A percentile compares a stretch with the other conserved stretches of the same genome.
Evolutionary conservation across 1,140 invertebrate genomes (phyloP).

Genomic region (Argopecten irradians): DNA sequence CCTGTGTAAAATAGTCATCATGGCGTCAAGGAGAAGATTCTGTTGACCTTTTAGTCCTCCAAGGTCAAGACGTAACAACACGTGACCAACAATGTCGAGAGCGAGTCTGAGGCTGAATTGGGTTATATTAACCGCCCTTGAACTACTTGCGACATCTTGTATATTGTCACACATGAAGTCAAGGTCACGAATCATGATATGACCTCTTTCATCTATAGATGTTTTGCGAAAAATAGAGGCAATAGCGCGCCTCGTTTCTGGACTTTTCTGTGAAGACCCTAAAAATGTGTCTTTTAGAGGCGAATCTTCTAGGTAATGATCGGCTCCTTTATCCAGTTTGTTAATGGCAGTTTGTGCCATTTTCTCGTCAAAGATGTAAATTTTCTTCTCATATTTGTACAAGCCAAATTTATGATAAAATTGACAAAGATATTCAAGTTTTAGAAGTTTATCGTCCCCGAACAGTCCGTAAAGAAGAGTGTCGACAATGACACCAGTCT

Average conservation of each 20-base stretch:
- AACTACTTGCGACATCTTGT: constrained; percentile 13
- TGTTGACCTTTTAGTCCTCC: constrained; percentile 56
- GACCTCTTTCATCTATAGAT: constrained; percentile 52
- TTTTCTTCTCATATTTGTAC: constrained; percentile 51
- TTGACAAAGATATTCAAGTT: constrained; percentile 59
- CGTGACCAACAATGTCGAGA: constrained; percentile 61
- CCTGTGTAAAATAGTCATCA: constrained; percentile 61
- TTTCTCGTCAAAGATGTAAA: constrained; percentile 60
- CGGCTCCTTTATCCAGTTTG: constrained; percentile 62
- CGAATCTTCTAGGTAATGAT: constrained; percentile 58
- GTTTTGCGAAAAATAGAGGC: constrained; percentile 59
- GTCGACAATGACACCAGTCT: constrained; percentile 34
- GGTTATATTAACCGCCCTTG: constrained; percentile 51
- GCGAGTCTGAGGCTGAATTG: constrained; percentile 55
- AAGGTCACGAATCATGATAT: constrained; percentile 54
- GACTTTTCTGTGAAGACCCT: constrained; percentile 58
- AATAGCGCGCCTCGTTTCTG: constrained; percentile 59
- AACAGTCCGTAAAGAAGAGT: constrained; percentile 40
- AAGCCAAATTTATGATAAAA: constrained; percentile 55
- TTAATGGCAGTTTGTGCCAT: constrained; percentile 58
- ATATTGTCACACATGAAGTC: constrained; percentile 56
- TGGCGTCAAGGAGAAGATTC: constrained; percentile 46
- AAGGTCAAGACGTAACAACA: constrained; percentile 60
- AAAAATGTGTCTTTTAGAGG: constrained; percentile 60
- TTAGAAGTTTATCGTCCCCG: constrained; percentile 49